Conservation (phyloP, 2,888 invertebrate genomes). For the Drosophila nr. medialis region DNA sequence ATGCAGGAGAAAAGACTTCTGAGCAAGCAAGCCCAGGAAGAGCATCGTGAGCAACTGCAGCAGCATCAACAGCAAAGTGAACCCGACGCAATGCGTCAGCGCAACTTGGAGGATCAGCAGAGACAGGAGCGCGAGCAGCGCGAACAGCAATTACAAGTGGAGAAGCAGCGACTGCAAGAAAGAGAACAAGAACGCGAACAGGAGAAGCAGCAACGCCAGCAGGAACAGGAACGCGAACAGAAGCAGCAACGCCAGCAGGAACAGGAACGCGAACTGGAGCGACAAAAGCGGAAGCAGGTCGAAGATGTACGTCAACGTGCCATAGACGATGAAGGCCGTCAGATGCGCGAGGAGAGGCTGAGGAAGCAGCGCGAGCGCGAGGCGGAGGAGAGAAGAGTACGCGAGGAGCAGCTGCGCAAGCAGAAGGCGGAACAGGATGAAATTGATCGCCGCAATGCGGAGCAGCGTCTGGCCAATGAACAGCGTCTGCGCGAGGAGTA, state of each 20-base stretch:
- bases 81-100: slow-evolving; percentile 49
- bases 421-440: slow-evolving; percentile 68
- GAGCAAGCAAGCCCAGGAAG: slow-evolving; percentile 20
- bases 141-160: slow-evolving; percentile 9
- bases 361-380: slow-evolving; percentile 68
- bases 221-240: slow-evolving; percentile 33
- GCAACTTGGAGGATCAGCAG: slow-evolving; percentile 33
- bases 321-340: slow-evolving; percentile 66
- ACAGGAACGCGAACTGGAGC: slow-evolving; percentile 41
- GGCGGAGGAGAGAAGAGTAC: slow-evolving; percentile 57
- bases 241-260: slow-evolving; percentile 49
- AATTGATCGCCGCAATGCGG: slow-evolving; percentile 65
- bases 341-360: slow-evolving; percentile 66
- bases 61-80: slow-evolving; percentile 49
- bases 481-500: slow-evolving; percentile 74
- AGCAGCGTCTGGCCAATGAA: slow-evolving; percentile 72
- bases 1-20: slow-evolving; percentile 33
- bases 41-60: slow-evolving; percentile 52
- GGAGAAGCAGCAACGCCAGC: not conserved
- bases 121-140: slow-evolving; percentile 35
- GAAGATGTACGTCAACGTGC: slow-evolving; percentile 61
- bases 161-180: slow-evolving; percentile 33
- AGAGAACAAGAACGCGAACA: slow-evolving; percentile 21
- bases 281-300: slow-evolving; percentile 61
- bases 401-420: slow-evolving; percentile 60